phyloP scores from a whole-genome alignment of 2,888 invertebrate species.

The Spatulosminthurus flaviceps region DNA sequence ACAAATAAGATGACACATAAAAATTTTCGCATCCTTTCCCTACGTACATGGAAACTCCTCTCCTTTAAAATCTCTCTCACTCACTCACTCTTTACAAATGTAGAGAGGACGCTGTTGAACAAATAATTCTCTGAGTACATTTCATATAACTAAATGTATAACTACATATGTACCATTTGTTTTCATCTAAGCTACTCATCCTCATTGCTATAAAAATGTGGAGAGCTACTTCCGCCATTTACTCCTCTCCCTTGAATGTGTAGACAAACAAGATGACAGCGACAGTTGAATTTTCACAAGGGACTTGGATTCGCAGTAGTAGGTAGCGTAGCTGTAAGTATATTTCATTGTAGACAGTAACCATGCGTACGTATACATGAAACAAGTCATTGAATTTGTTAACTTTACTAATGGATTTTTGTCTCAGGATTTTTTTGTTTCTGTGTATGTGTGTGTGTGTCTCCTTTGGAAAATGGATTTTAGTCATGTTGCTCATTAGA shows the following conservation, averaged over 20 bases:
- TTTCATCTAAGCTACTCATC: too few species aligned
- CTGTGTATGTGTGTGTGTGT: too few species aligned
- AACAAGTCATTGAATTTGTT: conserved; percentile 8
- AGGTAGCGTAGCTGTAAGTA: too few species aligned
- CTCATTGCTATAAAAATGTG: neutral
- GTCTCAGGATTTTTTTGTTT: neutral
- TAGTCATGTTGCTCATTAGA: conserved; percentile 18
- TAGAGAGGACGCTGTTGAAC: too few species aligned
- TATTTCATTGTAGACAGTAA: too few species aligned
- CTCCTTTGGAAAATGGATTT: neutral
- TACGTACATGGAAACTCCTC: too few species aligned
- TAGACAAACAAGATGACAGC: conserved; percentile 18
- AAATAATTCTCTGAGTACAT: too few species aligned
- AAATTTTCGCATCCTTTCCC: neutral
- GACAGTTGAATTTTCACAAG: neutral
- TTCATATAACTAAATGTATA: too few species aligned
- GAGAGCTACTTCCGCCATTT: neutral
- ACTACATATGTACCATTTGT: too few species aligned
- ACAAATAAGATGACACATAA: neutral
- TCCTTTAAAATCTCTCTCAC: too few species aligned
- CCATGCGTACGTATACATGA: neutral
- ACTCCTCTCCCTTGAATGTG: neutral
- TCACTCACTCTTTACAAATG: too few species aligned
- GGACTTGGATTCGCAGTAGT: neutral
- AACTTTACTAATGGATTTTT: conserved; percentile 12